These are phyloP conservation scores for Diachasma alloeum DNA, from an alignment of 1,140 invertebrate genomes.

Conservation along the genomic window DNA sequence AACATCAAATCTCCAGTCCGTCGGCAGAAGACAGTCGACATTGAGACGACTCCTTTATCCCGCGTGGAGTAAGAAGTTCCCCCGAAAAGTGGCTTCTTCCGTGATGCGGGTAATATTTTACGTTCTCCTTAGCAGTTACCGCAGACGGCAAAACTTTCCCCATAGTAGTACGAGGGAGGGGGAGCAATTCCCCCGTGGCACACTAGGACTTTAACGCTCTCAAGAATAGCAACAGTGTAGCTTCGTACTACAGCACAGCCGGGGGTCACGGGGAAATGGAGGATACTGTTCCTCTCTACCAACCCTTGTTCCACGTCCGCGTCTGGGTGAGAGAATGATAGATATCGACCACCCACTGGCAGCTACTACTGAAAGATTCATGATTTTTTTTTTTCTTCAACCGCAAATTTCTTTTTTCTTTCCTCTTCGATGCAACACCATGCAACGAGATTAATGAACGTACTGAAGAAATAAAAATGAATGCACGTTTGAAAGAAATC, in stretches of 20 bases:
- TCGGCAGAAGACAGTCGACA: neutral
- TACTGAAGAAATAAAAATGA: neutral
- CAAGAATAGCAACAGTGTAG: conserved; percentile 15
- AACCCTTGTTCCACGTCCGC: neutral
- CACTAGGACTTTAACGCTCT: conserved; percentile 37
- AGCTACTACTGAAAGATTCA: neutral
- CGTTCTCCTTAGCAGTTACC: conserved; percentile 35
- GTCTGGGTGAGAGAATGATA: neutral
- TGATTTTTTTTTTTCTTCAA: neutral
- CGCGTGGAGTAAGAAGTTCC: conserved; percentile 34
- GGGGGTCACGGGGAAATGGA: neutral
- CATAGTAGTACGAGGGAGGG: conserved; percentile 15
- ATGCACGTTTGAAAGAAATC: neutral
- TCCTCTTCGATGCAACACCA: no score
- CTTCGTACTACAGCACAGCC: neutral
- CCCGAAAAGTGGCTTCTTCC: conserved; percentile 42
- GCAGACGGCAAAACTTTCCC: conserved; percentile 42
- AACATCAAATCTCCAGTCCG: neutral
- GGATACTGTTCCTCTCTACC: neutral
- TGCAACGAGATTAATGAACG: neutral
- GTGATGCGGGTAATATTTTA: conserved; percentile 49
- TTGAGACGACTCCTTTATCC: neutral
- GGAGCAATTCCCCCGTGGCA: neutral
- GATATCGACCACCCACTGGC: neutral
- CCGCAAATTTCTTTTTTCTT: no score